A percentile compares a stretch with the other conserved stretches of the same genome.
Conservation (phyloP, 37 sponge, comb jelly and placozoan species). For the Haliclona indistincta region DNA sequence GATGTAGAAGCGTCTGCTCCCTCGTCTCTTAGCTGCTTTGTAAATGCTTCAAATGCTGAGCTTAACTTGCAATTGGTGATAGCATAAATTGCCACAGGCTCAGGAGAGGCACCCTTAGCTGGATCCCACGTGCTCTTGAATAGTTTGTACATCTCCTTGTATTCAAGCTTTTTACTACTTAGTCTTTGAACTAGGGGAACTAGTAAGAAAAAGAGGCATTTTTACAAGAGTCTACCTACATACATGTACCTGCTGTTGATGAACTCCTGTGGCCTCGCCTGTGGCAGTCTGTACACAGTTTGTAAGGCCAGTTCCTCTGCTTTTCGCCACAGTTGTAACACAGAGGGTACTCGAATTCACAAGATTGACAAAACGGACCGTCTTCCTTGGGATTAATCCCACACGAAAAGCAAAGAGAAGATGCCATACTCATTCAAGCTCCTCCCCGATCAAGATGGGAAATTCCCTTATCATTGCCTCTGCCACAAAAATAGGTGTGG, state of each 20-base stretch:
- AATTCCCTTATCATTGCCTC: too few species aligned
- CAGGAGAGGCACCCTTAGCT: slow-evolving; percentile 4
- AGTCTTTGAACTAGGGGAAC: not conserved
- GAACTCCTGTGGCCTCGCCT: not conserved
- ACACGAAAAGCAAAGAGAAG: slow-evolving; percentile 35
- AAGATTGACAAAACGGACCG: slow-evolving; percentile 41
- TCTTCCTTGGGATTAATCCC: slow-evolving; percentile 6
- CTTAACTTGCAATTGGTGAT: slow-evolving; percentile 16
- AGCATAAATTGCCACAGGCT: slow-evolving; percentile 47
- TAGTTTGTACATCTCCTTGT: slow-evolving; percentile 26
- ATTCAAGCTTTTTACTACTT: slow-evolving; percentile 6
- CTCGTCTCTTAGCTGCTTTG: not conserved
- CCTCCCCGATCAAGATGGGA: not conserved
- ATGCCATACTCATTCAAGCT: not conserved
- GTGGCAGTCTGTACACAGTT: slow-evolving; percentile 47
- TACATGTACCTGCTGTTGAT: not conserved
- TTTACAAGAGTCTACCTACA: not conserved
- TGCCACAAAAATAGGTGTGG: too few species aligned
- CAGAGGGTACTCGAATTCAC: slow-evolving; percentile 32
- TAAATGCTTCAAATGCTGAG: slow-evolving; percentile 15
- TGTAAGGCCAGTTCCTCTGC: slow-evolving; percentile 49
- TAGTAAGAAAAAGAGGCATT: too few species aligned
- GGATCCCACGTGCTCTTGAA: slow-evolving; percentile 41
- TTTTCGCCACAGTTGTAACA: slow-evolving; percentile 60
- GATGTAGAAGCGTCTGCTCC: slow-evolving; percentile 18